phyloP scores from a whole-genome alignment of 1,140 invertebrate species.

The Leptopilina clavipes region DNA sequence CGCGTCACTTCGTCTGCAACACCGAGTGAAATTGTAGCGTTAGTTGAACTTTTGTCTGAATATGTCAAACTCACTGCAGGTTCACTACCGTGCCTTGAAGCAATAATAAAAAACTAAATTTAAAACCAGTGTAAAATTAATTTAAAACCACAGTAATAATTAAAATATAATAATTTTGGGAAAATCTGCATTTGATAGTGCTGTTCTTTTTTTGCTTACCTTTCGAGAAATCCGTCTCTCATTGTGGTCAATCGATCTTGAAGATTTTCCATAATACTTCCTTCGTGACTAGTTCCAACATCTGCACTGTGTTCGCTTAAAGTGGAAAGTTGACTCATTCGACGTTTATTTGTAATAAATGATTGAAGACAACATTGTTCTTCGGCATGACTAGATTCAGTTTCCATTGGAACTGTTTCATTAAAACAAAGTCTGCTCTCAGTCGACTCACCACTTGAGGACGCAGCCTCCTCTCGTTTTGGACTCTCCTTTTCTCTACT shows the following conservation, averaged over 20 bases:
- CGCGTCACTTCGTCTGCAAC: constrained; percentile 74
- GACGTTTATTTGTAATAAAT: constrained; percentile 38
- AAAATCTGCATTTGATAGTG: too few relatives aligned
- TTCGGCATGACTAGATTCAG: constrained; percentile 67
- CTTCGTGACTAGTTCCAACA: constrained; percentile 53
- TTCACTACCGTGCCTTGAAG: constrained; percentile 76
- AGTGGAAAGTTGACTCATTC: constrained; percentile 45
- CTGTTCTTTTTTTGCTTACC: constrained; percentile 64
- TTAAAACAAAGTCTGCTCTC: neutral
- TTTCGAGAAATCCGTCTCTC: constrained; percentile 74
- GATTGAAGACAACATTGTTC: constrained; percentile 60
- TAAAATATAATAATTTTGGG: too few relatives aligned
- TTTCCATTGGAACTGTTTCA: constrained; percentile 66
- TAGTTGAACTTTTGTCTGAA: constrained; percentile 75
- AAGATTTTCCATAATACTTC: constrained; percentile 71
- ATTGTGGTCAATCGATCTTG: constrained; percentile 74
- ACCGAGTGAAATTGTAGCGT: constrained; percentile 74
- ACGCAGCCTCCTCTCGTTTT: neutral
- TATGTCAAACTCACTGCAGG: constrained; percentile 78
- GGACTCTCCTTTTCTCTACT: constrained; percentile 27
- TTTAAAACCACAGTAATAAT: too few relatives aligned
- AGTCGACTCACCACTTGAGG: neutral
- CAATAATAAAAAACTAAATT: constrained; percentile 44
- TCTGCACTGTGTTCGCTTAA: constrained; percentile 40
- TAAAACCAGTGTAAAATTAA: too few relatives aligned